Evolutionary conservation across 1,140 invertebrate species (phyloP).

Genomic region (Ceratosolen fusciceps): DNA sequence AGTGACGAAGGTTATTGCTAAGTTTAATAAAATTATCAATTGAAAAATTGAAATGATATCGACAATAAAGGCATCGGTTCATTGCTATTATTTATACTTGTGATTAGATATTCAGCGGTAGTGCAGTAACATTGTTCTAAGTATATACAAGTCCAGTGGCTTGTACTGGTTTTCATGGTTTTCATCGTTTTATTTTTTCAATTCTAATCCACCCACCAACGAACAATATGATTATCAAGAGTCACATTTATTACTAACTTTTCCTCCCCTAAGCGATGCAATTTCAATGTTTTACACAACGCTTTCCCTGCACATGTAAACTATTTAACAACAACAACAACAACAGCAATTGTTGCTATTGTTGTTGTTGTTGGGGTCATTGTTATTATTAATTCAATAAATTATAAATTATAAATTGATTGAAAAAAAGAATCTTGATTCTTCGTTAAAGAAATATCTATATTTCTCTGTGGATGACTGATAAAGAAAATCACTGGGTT

Average conservation of each 20-base stretch:
- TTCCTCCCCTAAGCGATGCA: background rate
- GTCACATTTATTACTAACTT: conserved; percentile 1
- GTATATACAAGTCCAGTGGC: background rate
- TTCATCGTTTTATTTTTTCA: no score
- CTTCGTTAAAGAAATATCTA: no score
- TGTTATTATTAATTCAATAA: no score
- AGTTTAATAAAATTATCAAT: background rate
- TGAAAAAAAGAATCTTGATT: no score
- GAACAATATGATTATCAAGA: background rate
- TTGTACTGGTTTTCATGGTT: conserved; percentile 36
- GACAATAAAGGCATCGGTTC: conserved; percentile 20
- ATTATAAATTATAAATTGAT: no score
- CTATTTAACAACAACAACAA: no score
- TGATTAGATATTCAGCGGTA: conserved; percentile 9
- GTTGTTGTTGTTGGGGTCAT: no score
- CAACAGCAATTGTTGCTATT: no score
- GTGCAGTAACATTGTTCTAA: background rate
- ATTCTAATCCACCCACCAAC: background rate
- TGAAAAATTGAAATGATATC: conserved; percentile 33
- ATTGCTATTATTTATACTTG: conserved; percentile 8
- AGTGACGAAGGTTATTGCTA: background rate
- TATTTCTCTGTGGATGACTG: background rate
- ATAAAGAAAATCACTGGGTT: conserved; percentile 32
- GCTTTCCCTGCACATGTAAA: no score
- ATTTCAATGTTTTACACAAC: background rate